Evolutionary conservation across 1,140 invertebrate genomes (phyloP), one percentile per base, ranked within the genome.

Genomic region (Musca vetustissima): DNA sequence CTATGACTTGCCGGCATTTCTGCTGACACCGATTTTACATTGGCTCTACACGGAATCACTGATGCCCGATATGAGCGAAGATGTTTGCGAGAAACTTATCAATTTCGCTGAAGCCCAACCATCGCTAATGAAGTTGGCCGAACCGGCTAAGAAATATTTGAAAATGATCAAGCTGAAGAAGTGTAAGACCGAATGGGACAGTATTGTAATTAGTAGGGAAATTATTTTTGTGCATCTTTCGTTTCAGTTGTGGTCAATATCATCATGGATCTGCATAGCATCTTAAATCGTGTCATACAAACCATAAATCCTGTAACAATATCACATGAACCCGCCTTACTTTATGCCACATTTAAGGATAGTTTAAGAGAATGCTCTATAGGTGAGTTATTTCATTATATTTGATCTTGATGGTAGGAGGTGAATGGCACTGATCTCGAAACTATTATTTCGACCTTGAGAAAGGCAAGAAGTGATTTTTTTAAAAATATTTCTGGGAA

Each of bases 1-100:
- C 0, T 76, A 75, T 28, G 78, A 79, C 43, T 71, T 90, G 36
- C 84, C 85, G 8, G 86, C 87, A 66, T 86, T 88, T 73, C 86
- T 89, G 17, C 72, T 90, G 11, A 83, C 83, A 21, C 86, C 86
- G 14, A 84, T 88, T 53, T 79, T 90, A 13, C 85, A 90, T 77
- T 90, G 85, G 77, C 75, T 90, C 11, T 90, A 90, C 73, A 84
- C 87, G n/a, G 87, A 89, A 74, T 88, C 88, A 71, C 77, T 90
- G 72, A 65, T 79, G 24, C 88, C 88, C 13, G 78, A 82, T 69
- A 76, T 90, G 55, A 82, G 85, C 21, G 87, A 88, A 73, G 81
- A 84, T 43, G 85, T 86, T 6, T 88, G 87, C 24, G 83, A 83
- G 67, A 83, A 85, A 64, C 86, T 88, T 48, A 85, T 89, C 14